Evolutionary conservation across 2,797 vertebrate species (phyloP), one percentile per base, ranked within the genome.

Genomic region (Sternotherus odoratus): DNA sequence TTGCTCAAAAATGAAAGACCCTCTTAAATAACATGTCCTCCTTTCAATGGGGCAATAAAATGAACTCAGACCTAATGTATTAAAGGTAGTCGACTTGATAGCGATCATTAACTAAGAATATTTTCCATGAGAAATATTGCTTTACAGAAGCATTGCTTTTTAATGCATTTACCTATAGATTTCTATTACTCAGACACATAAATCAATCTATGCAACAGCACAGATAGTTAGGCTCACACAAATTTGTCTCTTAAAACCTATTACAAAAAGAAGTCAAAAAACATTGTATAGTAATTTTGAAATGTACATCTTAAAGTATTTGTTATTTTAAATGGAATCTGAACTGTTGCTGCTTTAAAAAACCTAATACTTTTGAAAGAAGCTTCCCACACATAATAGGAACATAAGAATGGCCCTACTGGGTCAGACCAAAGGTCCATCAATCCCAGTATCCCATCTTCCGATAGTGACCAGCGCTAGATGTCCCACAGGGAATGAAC

Each of bases 181-280:
- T 90, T 88, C 33, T 94, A 92, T 96, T 93, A 90, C 75, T 97
- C 85, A 96, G 77, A 56, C 79, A 89, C 86, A 91, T 91, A 92
- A 90, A 92, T 93, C 89, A 91, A 85, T 90, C 92, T 94, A 66
- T 50, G 23, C 79, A 83, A 66, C 46, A 91, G 86, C 85, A 91
- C 49, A 86, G 88, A 79, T 89, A 87, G 83, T 95, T 95, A 95
- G 96, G 96, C 91, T 82, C 96, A 87, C 96, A 94, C 95, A 87
- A 96, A 92, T 79, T 93, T 87, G 88, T 66, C 94, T 79, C 75
- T 94, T 95, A 86, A 89, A 89, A 90, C 69, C 88, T 93, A 82
- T 83, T 93, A 89, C 77, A 89, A 96, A 90, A 94, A 85, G 74
- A 87, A 97, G 89, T 88, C 78, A 88, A 95, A 77, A 95, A 97